Evolutionary conservation across 1,140 invertebrate genomes (phyloP).

Genomic region (Drosophila eugracilis): DNA sequence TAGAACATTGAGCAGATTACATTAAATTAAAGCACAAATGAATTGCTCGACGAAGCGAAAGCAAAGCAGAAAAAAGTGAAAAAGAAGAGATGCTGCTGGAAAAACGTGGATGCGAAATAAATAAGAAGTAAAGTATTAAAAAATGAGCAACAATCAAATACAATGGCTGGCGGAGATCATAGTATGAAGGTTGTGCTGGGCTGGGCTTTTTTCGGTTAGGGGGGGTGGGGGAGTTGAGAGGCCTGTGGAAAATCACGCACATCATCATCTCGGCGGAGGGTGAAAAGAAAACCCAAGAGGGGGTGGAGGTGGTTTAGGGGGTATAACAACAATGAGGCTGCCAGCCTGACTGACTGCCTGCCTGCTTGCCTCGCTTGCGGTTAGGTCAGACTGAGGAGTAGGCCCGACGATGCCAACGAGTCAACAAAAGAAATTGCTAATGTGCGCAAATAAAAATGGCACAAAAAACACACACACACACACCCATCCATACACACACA

Average conservation of each 20-base stretch:
- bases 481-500: neutral
- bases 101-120: conserved; percentile 41
- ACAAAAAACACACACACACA: conserved; percentile 48
- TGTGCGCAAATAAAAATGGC: conserved; percentile 78
- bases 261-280: too few species aligned
- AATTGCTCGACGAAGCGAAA: conserved; percentile 36
- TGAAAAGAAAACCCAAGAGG: conserved; percentile 22
- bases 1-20: conserved; percentile 59
- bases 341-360: too few species aligned
- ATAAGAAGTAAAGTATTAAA: conserved; percentile 45
- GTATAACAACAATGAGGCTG: neutral
- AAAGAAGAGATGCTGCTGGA: conserved; percentile 9
- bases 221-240: neutral
- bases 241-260: conserved; percentile 64
- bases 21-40: conserved; percentile 69
- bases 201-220: neutral
- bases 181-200: too few species aligned
- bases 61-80: conserved; percentile 14
- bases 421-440: conserved; percentile 79
- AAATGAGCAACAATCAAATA: conserved; percentile 62
- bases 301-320: conserved; percentile 1
- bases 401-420: conserved; percentile 38
- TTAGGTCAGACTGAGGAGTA: conserved; percentile 39
- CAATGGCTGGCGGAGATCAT: conserved; percentile 59
- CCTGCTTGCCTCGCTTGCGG: conserved; percentile 16